Percentiles rank a stretch among this genome's conserved stretches.
These are phyloP conservation scores for Psilopsiagon aymara DNA, from an alignment of 2,113 vertebrate genomes.

Conservation along the genomic window DNA sequence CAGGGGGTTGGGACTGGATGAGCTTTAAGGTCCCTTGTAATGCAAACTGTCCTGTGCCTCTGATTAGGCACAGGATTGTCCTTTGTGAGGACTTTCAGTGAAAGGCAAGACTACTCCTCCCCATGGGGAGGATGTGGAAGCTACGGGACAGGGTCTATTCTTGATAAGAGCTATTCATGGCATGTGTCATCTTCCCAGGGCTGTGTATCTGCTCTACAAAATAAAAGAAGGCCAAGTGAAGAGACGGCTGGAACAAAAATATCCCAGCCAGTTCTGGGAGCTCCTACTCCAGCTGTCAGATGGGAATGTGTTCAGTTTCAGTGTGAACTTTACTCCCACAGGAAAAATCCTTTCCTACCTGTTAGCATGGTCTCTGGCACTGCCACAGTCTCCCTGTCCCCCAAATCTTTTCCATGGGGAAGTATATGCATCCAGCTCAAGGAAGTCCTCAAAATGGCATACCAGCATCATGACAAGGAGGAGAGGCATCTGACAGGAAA, in stretches of 20 bases:
- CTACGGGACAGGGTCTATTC: neutral
- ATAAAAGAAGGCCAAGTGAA: neutral
- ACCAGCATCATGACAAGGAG: neutral
- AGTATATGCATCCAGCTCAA: neutral
- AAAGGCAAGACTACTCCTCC: neutral
- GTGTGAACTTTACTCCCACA: neutral
- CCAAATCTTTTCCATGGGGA: neutral
- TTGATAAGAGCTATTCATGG: neutral
- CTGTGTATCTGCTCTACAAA: neutral
- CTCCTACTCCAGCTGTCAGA: neutral
- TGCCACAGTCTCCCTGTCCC: neutral
- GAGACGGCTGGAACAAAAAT: neutral
- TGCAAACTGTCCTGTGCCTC: neutral
- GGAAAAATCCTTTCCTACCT: neutral
- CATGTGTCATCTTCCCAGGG: neutral
- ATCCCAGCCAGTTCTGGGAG: neutral
- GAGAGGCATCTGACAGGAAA: conserved; percentile 5
- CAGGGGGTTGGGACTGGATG: neutral
- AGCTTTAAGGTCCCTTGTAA: neutral
- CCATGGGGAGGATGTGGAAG: neutral
- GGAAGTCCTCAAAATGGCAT: neutral
- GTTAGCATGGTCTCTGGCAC: neutral
- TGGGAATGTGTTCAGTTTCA: neutral
- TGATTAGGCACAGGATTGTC: neutral
- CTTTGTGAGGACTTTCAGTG: neutral